A percentile compares a stretch with the other conserved stretches of the same genome.
phyloP scores from a whole-genome alignment of 2,797 vertebrate genomes.

The Pelodytes ibericus region DNA sequence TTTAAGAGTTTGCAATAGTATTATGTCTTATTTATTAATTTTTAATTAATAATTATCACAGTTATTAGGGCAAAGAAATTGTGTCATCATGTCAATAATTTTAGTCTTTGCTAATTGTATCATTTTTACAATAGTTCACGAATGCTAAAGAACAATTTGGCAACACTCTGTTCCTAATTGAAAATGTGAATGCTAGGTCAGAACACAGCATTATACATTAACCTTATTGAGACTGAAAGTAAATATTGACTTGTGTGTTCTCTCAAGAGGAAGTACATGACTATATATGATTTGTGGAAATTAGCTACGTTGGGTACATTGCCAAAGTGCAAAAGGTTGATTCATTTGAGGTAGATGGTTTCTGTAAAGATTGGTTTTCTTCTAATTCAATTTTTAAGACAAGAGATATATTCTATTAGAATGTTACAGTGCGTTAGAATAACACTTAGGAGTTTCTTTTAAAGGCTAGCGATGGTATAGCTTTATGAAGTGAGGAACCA shows the following conservation, averaged over 20 bases:
- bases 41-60: too few species aligned
- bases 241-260: constrained; percentile 32
- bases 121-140: not conserved
- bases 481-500: too few species aligned
- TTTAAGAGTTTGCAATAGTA: too few species aligned
- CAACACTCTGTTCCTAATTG: constrained; percentile 11
- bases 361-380: not conserved
- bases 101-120: too few species aligned
- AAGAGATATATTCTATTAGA: not conserved
- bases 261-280: constrained; percentile 34
- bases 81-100: not conserved
- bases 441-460: too few species aligned
- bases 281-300: constrained; percentile 21
- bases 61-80: too few species aligned
- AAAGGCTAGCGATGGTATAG: too few species aligned
- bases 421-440: not conserved
- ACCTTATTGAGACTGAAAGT: constrained; percentile 34
- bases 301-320: constrained; percentile 21
- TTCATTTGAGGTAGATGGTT: constrained; percentile 10
- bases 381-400: not conserved
- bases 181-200: constrained; percentile 10
- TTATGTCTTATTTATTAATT: too few species aligned
- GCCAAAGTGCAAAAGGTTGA: not conserved
- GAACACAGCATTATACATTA: constrained; percentile 16
- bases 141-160: not conserved